Evolutionary conservation across 1,140 invertebrate genomes (phyloP).

Genomic region (Idris sp.): DNA sequence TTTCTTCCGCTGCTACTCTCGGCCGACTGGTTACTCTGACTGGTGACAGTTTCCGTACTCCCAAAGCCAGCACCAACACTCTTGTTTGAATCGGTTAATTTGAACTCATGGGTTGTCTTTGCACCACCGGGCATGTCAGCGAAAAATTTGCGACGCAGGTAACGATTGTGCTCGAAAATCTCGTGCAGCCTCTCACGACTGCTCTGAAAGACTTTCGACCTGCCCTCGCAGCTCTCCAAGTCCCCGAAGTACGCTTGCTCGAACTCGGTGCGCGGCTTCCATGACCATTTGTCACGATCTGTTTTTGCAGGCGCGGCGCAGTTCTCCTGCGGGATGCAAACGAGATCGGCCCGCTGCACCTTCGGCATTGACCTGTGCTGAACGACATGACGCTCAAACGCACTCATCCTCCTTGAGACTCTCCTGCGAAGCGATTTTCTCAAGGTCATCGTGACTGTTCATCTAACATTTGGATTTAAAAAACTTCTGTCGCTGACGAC

Average conservation of each 20-base stretch:
- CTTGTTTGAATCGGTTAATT: slow-evolving; percentile 5
- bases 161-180: slow-evolving; percentile 75
- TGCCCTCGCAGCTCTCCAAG: slow-evolving; percentile 36
- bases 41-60: slow-evolving; percentile 74
- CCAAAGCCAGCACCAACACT: slow-evolving; percentile 66
- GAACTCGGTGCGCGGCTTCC: slow-evolving; percentile 72
- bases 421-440: slow-evolving; percentile 50
- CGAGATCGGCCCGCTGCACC: slow-evolving; percentile 66
- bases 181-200: slow-evolving; percentile 74
- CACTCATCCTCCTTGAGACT: slow-evolving; percentile 25
- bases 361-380: slow-evolving; percentile 69
- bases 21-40: slow-evolving; percentile 75
- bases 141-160: slow-evolving; percentile 73
- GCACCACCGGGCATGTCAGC: slow-evolving; percentile 53
- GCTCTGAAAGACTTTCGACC: slow-evolving; percentile 60
- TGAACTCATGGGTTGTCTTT: neutral
- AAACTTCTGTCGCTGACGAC: slow-evolving; percentile 7
- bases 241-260: slow-evolving; percentile 71
- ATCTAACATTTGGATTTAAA: too few relatives aligned
- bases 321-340: slow-evolving; percentile 48
- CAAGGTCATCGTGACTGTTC: slow-evolving; percentile 62
- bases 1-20: slow-evolving; percentile 71
- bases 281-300: slow-evolving; percentile 61
- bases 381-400: slow-evolving; percentile 59
- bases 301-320: neutral